Evolutionary conservation across 2,113 vertebrate species (phyloP).

Genomic region (Gymnarchus niloticus): DNA sequence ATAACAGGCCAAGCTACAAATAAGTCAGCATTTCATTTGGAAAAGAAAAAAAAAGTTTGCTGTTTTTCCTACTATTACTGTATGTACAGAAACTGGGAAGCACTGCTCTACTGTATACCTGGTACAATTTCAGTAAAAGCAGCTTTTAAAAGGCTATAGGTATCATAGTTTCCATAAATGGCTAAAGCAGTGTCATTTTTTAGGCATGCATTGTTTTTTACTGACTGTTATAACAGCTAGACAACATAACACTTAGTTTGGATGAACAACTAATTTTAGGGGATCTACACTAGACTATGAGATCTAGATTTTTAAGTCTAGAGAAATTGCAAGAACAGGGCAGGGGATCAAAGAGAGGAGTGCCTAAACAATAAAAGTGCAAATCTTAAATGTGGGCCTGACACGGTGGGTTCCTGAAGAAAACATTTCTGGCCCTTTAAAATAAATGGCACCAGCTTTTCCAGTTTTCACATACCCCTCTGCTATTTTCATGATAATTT

Average conservation of each 20-base stretch:
- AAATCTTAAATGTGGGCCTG: neutral
- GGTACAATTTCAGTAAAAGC: neutral
- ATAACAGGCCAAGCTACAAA: neutral
- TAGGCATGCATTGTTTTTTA: neutral
- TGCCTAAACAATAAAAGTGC: neutral
- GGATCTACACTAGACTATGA: neutral
- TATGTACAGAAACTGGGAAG: neutral
- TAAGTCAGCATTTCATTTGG: conserved; percentile 3
- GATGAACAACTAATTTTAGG: neutral
- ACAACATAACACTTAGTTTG: neutral
- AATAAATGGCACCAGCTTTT: neutral
- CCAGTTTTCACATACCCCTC: neutral
- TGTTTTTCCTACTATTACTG: neutral
- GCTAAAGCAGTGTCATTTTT: neutral
- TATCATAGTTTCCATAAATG: neutral
- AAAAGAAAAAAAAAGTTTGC: neutral
- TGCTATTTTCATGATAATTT: neutral
- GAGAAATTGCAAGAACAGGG: neutral
- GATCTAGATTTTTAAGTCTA: neutral
- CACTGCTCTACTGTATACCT: neutral
- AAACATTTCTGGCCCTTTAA: neutral
- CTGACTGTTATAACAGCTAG: neutral
- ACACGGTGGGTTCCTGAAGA: neutral
- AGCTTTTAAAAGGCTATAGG: neutral
- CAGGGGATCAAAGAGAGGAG: neutral